Base-by-base conservation (phyloP, 2,113 vertebrate genomes). In the Anolis carolinensis region DNA sequence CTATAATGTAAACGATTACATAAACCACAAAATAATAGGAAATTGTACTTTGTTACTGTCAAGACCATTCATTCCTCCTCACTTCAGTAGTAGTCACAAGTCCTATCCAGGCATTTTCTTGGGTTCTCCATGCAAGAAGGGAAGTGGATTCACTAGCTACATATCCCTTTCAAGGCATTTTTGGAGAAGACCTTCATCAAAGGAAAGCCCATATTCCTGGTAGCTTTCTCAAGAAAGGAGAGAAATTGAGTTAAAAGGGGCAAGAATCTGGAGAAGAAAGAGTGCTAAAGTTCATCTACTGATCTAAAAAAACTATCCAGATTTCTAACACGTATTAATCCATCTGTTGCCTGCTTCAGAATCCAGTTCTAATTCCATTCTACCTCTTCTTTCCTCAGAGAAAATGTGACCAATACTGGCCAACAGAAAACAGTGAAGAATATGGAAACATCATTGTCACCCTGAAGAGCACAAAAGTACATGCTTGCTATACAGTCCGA, bases 341-440 rank as follows among this genome's bases (percentile, higher is more conserved):
- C 36, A 20, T 50, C 11, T 55, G 63, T 34, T 27, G 62, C 10
- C 32, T 67, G 55, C 23, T 52, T 65, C 70, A 75, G 25, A 74
- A 80, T 36, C 25, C 34, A 48, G 63, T 80, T 82, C 55, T 59
- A 59, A 59, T 36, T 78, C 63, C 48, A 83, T 75, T 36, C 65
- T 34, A 7, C 48, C 76, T 2, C 93, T 84, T 93, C 65, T 92
- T 88, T 93, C 84, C 86, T 27, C 96, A 99, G 98, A 97, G 99
- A 91, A 99, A 99, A 93, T 99, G 99, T 55, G 99, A 99, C 92
- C 99, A 99, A 92, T 99, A 99, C 90, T 99, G 98, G 99, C 99
- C 99, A 0, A 97, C 96, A 0, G 98, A 99, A 94, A 99, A 98
- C 91, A 98, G 97, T 8, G 99, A 99, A 93, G 98, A 99, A 93